These are phyloP conservation scores for Oreotrochilus melanogaster DNA, from an alignment of 2,113 vertebrate species.

Conservation along the genomic window DNA sequence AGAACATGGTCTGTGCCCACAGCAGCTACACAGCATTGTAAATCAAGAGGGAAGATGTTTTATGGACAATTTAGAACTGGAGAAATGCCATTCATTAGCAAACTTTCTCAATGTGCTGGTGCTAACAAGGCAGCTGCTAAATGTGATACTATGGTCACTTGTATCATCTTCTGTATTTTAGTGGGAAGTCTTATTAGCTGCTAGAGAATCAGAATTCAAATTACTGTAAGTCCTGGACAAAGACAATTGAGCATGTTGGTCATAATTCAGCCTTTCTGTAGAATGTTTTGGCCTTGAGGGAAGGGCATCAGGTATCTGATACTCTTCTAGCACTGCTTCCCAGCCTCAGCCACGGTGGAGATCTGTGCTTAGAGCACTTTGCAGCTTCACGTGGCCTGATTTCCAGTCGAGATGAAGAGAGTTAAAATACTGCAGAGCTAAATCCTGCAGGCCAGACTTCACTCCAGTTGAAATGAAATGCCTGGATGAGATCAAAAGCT, in stretches of 20 bases:
- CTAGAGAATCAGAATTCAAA: neutral
- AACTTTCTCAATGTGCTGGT: neutral
- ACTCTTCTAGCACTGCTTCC: neutral
- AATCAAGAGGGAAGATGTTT: neutral
- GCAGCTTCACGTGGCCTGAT: neutral
- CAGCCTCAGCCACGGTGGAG: neutral
- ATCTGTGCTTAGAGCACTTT: neutral
- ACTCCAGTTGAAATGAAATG: neutral
- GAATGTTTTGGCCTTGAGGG: neutral
- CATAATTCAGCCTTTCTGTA: neutral
- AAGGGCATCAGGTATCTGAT: neutral
- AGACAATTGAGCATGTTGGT: neutral
- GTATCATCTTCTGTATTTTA: neutral
- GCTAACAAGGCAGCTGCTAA: neutral
- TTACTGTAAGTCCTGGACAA: neutral
- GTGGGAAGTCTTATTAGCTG: neutral
- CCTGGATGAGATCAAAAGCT: neutral
- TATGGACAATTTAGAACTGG: neutral
- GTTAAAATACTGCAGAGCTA: neutral
- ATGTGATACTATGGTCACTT: neutral
- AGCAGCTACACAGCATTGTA: rapidly evolving
- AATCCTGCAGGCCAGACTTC: neutral
- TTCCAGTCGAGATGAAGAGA: neutral
- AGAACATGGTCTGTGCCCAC: neutral
- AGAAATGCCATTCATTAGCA: constrained; percentile 4